Percentiles rank a stretch among this genome's conserved stretches.
These are phyloP conservation scores for Siphamia tubifer DNA, from an alignment of 2,113 vertebrate genomes.

Conservation along the genomic window DNA sequence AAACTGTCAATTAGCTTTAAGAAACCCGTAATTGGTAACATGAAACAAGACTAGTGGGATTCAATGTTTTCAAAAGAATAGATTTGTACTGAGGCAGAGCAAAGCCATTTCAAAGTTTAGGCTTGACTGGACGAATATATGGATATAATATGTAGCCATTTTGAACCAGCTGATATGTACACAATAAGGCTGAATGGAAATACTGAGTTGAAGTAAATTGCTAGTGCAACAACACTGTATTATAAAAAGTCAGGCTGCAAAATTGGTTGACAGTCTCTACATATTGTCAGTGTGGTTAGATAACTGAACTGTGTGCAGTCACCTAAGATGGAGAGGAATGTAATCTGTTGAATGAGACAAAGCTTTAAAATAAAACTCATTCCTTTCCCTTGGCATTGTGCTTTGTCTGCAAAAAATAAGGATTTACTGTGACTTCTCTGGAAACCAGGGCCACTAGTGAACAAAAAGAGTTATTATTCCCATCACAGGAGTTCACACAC, in stretches of 20 bases:
- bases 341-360: slow-evolving; percentile 74
- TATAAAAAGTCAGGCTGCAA: slow-evolving; percentile 46
- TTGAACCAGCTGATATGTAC: slow-evolving; percentile 21
- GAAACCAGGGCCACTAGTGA: slow-evolving; percentile 61
- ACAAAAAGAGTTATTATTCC: slow-evolving; percentile 72
- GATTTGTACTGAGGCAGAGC: not conserved
- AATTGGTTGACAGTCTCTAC: slow-evolving; percentile 39
- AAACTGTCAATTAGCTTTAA: slow-evolving; percentile 33
- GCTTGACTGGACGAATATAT: slow-evolving; percentile 40
- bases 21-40: slow-evolving; percentile 13
- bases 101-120: slow-evolving; percentile 23
- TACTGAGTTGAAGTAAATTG: slow-evolving; percentile 42
- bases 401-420: slow-evolving; percentile 74
- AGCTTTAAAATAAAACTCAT: slow-evolving; percentile 72
- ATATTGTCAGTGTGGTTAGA: slow-evolving; percentile 43
- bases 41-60: slow-evolving; percentile 17
- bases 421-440: slow-evolving; percentile 64
- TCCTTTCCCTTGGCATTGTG: slow-evolving; percentile 61
- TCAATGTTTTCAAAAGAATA: slow-evolving; percentile 20
- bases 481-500: slow-evolving; percentile 45
- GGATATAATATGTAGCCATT: slow-evolving; percentile 36
- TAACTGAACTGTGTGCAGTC: slow-evolving; percentile 45
- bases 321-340: slow-evolving; percentile 59
- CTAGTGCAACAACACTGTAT: slow-evolving; percentile 32
- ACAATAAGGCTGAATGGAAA: slow-evolving; percentile 39